phyloP scores from a whole-genome alignment of 2,797 vertebrate species.

The Phoeniculus purpureus region DNA sequence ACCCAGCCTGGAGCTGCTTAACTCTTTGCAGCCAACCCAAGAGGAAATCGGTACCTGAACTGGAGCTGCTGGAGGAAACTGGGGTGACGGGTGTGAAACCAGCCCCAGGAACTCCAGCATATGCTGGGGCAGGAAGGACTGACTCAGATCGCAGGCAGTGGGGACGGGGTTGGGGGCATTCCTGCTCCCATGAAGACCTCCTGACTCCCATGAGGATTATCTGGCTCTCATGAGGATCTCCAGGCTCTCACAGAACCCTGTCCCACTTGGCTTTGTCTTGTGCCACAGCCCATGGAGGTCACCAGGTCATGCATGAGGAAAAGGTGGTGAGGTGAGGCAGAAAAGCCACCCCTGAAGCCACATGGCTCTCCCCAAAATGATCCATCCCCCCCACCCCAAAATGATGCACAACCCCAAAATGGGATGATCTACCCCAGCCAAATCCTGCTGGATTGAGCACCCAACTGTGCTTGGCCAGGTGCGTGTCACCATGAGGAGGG shows the following conservation, averaged over 20 bases:
- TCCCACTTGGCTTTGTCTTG: accelerated
- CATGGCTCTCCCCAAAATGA: accelerated
- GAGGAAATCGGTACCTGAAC: background rate
- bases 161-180: background rate
- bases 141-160: background rate
- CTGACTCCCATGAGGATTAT: too few species aligned
- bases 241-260: background rate
- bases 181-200: background rate
- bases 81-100: background rate
- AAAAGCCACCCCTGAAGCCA: background rate
- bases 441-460: background rate
- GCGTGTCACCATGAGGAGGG: background rate
- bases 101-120: accelerated
- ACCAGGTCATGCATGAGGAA: accelerated
- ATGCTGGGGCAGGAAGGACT: background rate
- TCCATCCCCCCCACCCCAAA: too few species aligned
- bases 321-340: background rate
- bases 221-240: too few species aligned
- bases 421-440: too few species aligned
- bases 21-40: background rate
- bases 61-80: background rate
- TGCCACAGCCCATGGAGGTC: background rate
- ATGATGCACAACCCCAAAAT: background rate
- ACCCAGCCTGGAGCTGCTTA: constrained; percentile 30
- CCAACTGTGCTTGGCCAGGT: accelerated